Evolutionary conservation across 2,888 invertebrate genomes (phyloP).

Genomic region (Nebria brevicollis): DNA sequence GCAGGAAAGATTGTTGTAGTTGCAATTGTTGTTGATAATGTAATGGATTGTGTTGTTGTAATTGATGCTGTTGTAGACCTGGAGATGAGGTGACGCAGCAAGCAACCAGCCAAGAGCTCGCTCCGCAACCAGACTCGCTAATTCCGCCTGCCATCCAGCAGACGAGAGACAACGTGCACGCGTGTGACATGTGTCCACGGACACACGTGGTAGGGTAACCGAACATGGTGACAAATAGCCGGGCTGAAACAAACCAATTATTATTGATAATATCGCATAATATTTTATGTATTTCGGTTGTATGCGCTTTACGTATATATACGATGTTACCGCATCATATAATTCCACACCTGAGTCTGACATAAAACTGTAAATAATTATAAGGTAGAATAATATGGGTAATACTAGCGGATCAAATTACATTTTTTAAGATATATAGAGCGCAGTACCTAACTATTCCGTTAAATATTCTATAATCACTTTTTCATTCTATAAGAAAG

Average conservation of each 20-base stretch:
- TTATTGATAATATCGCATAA: too few species aligned
- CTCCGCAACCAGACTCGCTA: slow-evolving; percentile 73
- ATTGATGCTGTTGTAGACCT: background rate
- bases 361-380: too few species aligned
- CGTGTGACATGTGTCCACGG: slow-evolving; percentile 68
- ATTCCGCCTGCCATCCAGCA: slow-evolving; percentile 82
- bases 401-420: too few species aligned
- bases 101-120: slow-evolving; percentile 75
- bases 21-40: slow-evolving; percentile 20
- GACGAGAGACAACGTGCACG: slow-evolving; percentile 76
- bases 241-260: slow-evolving; percentile 55
- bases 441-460: too few species aligned
- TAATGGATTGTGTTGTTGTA: slow-evolving; percentile 8
- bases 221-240: slow-evolving; percentile 68
- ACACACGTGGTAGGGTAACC: slow-evolving; percentile 70
- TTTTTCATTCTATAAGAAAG: too few species aligned
- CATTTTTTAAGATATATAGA: too few species aligned
- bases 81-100: slow-evolving; percentile 69
- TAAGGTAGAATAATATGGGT: too few species aligned
- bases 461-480: too few species aligned
- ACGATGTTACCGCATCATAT: too few species aligned
- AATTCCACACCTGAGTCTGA: too few species aligned
- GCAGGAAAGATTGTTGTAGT: background rate
- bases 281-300: too few species aligned
- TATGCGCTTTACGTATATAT: too few species aligned